Evolutionary conservation across 2,113 vertebrate genomes (phyloP).

Genomic region (Numida meleagris): DNA sequence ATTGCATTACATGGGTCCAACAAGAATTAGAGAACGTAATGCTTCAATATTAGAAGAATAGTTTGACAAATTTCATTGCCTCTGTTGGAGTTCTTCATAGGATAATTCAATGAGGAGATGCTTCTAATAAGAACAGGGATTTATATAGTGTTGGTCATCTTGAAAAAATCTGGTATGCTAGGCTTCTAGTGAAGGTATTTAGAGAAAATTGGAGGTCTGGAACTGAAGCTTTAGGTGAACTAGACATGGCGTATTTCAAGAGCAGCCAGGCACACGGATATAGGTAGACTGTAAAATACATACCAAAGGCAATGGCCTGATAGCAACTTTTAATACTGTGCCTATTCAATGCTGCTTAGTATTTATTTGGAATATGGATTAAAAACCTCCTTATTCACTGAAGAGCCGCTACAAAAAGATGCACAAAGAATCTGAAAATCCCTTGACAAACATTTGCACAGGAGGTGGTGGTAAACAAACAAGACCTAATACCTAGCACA

Average conservation of each 20-base stretch:
- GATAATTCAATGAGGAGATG: not conserved
- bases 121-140: not conserved
- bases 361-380: not conserved
- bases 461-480: conserved; percentile 16
- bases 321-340: too few species aligned
- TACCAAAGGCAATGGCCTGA: not conserved
- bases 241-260: not conserved
- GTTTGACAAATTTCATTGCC: not conserved
- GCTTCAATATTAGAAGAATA: not conserved
- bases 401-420: not conserved
- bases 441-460: conserved; percentile 15
- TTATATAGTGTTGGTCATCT: not conserved
- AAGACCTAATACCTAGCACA: not conserved
- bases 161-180: rapidly evolving
- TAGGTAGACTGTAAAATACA: not conserved
- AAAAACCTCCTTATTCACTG: not conserved
- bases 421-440: not conserved
- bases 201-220: not conserved
- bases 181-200: not conserved
- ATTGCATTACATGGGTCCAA: too few species aligned
- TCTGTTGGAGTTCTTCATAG: not conserved
- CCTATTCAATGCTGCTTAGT: not conserved
- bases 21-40: not conserved
- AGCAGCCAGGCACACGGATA: not conserved
- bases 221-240: not conserved